A percentile compares a stretch with the other conserved stretches of the same genome.
Evolutionary conservation across 2,888 invertebrate genomes (phyloP).

Genomic region (Eubasilissa splendida): DNA sequence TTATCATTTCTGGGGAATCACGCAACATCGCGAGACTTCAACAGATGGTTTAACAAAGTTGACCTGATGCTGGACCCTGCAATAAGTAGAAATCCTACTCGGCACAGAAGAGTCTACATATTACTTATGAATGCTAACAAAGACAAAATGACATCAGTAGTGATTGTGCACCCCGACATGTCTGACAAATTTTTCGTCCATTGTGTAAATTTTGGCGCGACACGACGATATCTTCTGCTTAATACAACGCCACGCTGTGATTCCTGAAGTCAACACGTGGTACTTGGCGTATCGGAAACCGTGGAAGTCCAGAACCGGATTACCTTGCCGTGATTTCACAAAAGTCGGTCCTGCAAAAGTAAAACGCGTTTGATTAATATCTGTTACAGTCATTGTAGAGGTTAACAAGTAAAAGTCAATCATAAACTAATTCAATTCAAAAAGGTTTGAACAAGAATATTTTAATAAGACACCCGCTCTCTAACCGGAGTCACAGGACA

Average conservation of each 20-base stretch:
- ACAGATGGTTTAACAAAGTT: no score
- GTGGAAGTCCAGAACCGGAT: conserved; percentile 60
- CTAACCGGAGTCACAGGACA: no score
- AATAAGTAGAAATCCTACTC: no score
- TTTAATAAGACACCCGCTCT: no score
- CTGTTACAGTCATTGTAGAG: neutral
- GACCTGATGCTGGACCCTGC: no score
- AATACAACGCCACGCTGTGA: conserved; percentile 48
- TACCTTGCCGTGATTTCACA: conserved; percentile 52
- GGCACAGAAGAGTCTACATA: no score
- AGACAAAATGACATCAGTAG: conserved; percentile 19
- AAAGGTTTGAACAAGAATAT: no score
- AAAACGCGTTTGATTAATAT: conserved; percentile 1
- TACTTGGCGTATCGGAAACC: conserved; percentile 62
- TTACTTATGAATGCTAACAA: no score
- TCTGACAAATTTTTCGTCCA: conserved; percentile 41
- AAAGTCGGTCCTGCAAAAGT: conserved; percentile 27
- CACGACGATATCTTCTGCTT: conserved; percentile 49
- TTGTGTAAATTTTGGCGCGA: conserved; percentile 47
- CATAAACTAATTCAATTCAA: no score
- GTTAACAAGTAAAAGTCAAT: no score
- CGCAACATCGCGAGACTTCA: no score
- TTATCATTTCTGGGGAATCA: no score
- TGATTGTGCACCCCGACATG: conserved; percentile 35
- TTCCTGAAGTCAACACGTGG: conserved; percentile 39